Conservation (phyloP, 2,113 vertebrate genomes). For the Sceloporus tristichus region DNA sequence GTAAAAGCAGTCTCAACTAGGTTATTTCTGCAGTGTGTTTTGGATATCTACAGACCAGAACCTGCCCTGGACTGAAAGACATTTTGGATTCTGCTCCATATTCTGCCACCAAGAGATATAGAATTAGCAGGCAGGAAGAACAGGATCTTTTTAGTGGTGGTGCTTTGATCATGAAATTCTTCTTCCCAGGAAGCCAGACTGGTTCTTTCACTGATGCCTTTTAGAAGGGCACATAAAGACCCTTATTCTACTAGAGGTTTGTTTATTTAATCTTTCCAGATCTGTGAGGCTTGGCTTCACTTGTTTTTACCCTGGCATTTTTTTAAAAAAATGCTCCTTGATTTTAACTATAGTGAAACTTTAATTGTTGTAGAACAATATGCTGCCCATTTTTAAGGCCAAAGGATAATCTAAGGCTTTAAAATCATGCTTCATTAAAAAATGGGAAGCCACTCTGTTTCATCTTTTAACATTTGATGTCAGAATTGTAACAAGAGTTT, state of each 20-base stretch:
- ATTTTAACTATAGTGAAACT: not conserved
- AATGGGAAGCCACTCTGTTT: not conserved
- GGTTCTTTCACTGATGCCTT: not conserved
- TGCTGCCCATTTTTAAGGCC: not conserved
- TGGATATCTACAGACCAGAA: no score
- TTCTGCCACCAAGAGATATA: not conserved
- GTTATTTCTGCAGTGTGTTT: no score
- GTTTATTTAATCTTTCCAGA: not conserved
- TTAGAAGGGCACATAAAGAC: not conserved
- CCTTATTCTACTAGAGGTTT: not conserved
- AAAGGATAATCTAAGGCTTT: not conserved
- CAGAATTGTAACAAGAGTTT: constrained; percentile 31
- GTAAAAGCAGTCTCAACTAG: no score
- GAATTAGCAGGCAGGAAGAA: not conserved
- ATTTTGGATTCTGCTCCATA: not conserved
- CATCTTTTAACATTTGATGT: constrained; percentile 9
- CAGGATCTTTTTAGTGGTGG: not conserved
- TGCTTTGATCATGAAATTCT: not conserved
- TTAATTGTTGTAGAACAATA: not conserved
- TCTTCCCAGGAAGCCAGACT: not conserved
- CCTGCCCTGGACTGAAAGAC: not conserved
- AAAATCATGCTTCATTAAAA: not conserved
- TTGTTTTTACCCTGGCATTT: not conserved
- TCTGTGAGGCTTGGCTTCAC: no score
- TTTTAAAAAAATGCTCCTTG: not conserved